phyloP scores from a whole-genome alignment of 1,140 invertebrate species.

The Hyposmocoma kahamanoa region DNA sequence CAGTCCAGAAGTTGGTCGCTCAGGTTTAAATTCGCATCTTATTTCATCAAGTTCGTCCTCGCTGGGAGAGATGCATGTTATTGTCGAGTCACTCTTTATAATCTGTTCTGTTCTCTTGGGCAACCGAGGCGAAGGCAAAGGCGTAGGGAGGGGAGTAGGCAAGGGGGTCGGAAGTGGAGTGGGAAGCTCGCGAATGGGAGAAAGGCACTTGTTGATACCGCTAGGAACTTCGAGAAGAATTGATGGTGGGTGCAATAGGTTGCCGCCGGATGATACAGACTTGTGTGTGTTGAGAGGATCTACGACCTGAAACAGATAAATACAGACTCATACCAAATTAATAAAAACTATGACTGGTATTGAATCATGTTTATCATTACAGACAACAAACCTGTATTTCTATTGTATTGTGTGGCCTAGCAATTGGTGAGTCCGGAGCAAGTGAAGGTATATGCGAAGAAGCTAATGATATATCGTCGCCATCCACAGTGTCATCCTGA shows the following conservation, averaged over 20 bases:
- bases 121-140: constrained; percentile 68
- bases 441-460: constrained; percentile 75
- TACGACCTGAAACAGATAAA: constrained; percentile 65
- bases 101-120: constrained; percentile 54
- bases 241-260: constrained; percentile 78
- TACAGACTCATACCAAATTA: neutral
- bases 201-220: constrained; percentile 81
- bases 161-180: constrained; percentile 81
- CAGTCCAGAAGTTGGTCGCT: constrained; percentile 45
- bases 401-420: constrained; percentile 69
- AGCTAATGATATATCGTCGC: constrained; percentile 77
- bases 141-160: constrained; percentile 80
- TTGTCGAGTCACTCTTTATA: constrained; percentile 43
- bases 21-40: constrained; percentile 32
- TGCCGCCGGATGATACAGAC: constrained; percentile 67
- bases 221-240: constrained; percentile 83
- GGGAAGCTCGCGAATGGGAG: constrained; percentile 82
- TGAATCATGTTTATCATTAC: neutral
- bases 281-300: constrained; percentile 79
- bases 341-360: neutral
- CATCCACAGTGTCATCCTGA: constrained; percentile 78
- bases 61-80: constrained; percentile 50
- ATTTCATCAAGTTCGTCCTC: constrained; percentile 64
- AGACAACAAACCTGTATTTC: constrained; percentile 71
- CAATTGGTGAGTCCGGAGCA: constrained; percentile 75